Percentiles rank a stretch among this genome's conserved stretches.
phyloP scores from a whole-genome alignment of 2,113 vertebrate species.

The Syngnathus scovelli region DNA sequence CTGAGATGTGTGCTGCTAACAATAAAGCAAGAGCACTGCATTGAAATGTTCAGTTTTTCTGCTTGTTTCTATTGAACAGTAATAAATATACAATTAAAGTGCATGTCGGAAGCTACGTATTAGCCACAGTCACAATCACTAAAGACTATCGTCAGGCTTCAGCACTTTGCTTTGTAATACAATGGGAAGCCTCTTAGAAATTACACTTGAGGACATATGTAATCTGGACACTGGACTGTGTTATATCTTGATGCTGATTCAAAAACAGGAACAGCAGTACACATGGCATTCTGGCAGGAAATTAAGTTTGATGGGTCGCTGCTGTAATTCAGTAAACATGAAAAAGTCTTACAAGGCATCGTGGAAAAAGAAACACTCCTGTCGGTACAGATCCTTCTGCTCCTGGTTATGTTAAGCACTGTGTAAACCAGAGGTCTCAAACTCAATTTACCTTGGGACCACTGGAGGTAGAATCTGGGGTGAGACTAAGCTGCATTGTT shows the following conservation, averaged over 20 bases:
- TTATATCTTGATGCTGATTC: constrained; percentile 60
- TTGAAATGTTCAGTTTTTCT: no score
- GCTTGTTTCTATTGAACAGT: constrained; percentile 9
- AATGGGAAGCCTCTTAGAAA: constrained; percentile 49
- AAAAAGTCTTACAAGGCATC: constrained; percentile 17
- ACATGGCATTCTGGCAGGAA: constrained; percentile 43
- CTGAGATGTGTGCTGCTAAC: no score
- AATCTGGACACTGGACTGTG: constrained; percentile 51
- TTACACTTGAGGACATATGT: constrained; percentile 61
- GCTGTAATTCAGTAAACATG: constrained; percentile 32
- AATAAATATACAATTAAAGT: constrained; percentile 8
- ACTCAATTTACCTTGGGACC: no score
- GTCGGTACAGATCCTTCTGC: constrained; percentile 21
- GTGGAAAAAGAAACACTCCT: neutral
- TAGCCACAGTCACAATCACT: neutral
- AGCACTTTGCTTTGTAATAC: neutral
- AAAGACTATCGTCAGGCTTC: neutral
- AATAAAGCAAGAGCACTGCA: neutral
- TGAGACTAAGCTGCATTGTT: no score
- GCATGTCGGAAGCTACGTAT: neutral
- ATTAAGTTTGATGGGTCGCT: constrained; percentile 51
- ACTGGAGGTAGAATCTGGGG: no score
- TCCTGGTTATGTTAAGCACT: constrained; percentile 14
- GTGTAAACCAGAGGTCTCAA: no score
- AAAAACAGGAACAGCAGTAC: constrained; percentile 39